Evolutionary conservation across 2,113 vertebrate species (phyloP), one percentile per base, ranked within the genome.

Genomic region (Microcebus tavaratra): DNA sequence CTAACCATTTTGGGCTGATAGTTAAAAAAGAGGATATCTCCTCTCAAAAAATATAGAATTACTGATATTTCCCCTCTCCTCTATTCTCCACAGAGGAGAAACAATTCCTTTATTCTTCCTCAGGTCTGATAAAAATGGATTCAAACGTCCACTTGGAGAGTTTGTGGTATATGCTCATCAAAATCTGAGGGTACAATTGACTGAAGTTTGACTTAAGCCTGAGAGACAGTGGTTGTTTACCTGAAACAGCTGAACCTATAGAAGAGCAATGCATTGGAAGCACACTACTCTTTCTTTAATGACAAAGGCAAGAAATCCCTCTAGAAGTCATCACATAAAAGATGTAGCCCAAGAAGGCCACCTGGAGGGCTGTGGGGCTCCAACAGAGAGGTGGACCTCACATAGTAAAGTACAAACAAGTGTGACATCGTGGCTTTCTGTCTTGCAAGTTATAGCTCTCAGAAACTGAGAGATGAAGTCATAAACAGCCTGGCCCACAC

Each of bases 351-450:
- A 42, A 65, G 39, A 76, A 21, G 5, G 4, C 17, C 23, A 65
- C 4, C 1, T 53, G 8, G 4, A 34, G 7, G 18, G 6, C 11
- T 17, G 18, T 29, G 8, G 10, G 2, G 1, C 2, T 75, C 27
- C 73, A 86, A 78, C 14, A 70, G 55, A 75, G 39, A 78, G 29
- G 29, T 39, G 29, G 18, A 20, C 7, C 10, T 88, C 6, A 78
- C 11, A 48, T 2, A 48, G 0, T 39, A 3, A 95, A 61, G 8
- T 3, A 70, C 15, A 67, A 59, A 55, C 20, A 67, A 50, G 2
- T 31, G 72, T 55, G 27, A 11, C 4, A 23, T 14, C 79, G 27
- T 79, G 36, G 5, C 61, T 27, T 50, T 68, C n/a, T 45, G 1
- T 48, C 25, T 83, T 79, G 3, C 3, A 88, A 34, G 27, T 11